A percentile compares a stretch with the other conserved stretches of the same genome.
Conservation (phyloP, 2,113 vertebrate species). For the Spilogale gracilis region DNA sequence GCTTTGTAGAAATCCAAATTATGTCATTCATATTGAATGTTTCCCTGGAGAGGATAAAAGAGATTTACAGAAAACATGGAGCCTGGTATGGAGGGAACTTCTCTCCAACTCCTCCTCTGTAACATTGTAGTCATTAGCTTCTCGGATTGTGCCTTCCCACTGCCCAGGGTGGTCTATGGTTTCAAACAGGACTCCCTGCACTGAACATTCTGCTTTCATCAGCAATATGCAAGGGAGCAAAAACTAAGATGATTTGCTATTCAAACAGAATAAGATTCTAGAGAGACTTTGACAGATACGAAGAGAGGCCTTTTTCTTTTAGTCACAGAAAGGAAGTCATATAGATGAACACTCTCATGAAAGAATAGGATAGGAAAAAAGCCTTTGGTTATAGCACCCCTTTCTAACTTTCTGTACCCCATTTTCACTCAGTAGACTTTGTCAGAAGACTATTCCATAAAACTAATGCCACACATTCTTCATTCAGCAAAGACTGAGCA, state of each 20-base stretch:
- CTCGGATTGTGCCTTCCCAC: not conserved
- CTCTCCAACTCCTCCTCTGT: not conserved
- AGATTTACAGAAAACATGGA: conserved; percentile 36
- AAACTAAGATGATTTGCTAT: not conserved
- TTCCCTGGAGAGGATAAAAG: conserved; percentile 39
- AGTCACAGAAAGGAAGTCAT: not conserved
- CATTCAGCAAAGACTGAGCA: not conserved
- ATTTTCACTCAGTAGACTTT: not conserved
- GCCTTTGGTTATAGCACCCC: not conserved
- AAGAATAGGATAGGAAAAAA: not conserved
- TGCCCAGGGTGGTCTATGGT: not conserved
- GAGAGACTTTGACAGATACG: not conserved
- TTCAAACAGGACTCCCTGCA: not conserved
- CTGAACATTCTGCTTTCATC: not conserved
- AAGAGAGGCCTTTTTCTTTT: not conserved
- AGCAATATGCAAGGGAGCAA: not conserved
- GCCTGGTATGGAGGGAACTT: not conserved
- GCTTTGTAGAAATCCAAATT: conserved; percentile 58
- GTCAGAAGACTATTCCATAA: not conserved
- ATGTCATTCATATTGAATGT: conserved; percentile 39
- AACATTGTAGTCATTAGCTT: not conserved
- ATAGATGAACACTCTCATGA: not conserved
- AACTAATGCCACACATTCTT: not conserved
- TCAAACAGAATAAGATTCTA: not conserved
- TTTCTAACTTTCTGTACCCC: not conserved